Base-by-base conservation (phyloP, 2,113 vertebrate species). In the Galbula dea region DNA sequence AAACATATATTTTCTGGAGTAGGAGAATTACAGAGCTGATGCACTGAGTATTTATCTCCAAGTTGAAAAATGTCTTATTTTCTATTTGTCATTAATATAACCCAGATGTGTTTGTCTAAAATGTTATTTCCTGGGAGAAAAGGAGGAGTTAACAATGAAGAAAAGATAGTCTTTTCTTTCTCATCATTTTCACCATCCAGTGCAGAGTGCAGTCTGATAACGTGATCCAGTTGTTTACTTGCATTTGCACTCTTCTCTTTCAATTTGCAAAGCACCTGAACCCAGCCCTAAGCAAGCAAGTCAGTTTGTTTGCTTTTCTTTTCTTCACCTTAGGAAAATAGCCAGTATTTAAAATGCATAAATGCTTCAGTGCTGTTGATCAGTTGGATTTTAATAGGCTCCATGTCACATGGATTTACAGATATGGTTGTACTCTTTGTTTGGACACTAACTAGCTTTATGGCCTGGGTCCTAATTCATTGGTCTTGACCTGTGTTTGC, bases 391-490 rank as follows among this genome's bases (percentile, higher is more conserved):
- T 76, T 83, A 83, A 57, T 41, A 41, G 75, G 69, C 9, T 82
- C 75, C 30, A 24, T 4, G 21, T 94, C 84, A 74, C 32, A 8
- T 21, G 41, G 76, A 75, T 92, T 95, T 90, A 78, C 61, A 59
- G 68, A 66, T 71, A 43, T 0, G 7, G 26, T 59, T 63, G 45
- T 52, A 72, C 62, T 76, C 72, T 90, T 94, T 88, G 24, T 86
- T 88, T 93, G 88, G 63, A 63, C 24, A 23, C 51, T 83, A 65
- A 77, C 80, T 43, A 71, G 65, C 46, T 81, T 91, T 93, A 52
- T 78, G 76, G 75, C 37, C 82, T 89, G 75, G 63, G 37, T 82
- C 71, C 41, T 93, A 88, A 94, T 89, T 71, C 88, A 77, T 41
- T 83, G 75, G 74, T 76, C 18, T 20, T 93, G 75, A 87, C 54